These are phyloP conservation scores for Phycodurus eques DNA, from an alignment of 2,113 vertebrate genomes.

Conservation along the genomic window DNA sequence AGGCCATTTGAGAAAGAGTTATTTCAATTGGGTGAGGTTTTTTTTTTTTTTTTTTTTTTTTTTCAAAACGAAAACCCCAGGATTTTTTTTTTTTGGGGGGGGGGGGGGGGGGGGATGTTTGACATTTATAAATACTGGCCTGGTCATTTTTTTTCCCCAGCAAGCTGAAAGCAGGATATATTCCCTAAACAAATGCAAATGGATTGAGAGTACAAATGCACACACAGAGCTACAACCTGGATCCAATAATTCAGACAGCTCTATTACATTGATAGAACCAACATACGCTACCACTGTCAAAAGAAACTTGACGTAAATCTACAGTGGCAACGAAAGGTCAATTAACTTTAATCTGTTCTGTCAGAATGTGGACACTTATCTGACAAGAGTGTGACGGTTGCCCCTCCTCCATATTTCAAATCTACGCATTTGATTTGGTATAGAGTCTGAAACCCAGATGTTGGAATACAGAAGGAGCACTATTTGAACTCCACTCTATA, in stretches of 20 bases:
- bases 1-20: slow-evolving; percentile 57
- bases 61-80: slow-evolving; percentile 32
- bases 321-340: neutral
- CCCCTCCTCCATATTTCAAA: neutral
- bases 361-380: slow-evolving; percentile 1
- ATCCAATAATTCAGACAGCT: slow-evolving; percentile 5
- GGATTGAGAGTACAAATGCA: neutral
- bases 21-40: slow-evolving; percentile 55
- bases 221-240: neutral
- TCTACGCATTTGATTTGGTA: slow-evolving; percentile 1
- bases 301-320: neutral
- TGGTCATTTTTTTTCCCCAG: slow-evolving; percentile 48
- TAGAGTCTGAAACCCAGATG: neutral
- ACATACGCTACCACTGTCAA: slow-evolving; percentile 1
- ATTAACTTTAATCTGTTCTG: slow-evolving; percentile 6
- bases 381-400: neutral
- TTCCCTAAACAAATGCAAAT: neutral
- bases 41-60: slow-evolving; percentile 14
- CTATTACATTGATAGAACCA: neutral
- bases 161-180: neutral
- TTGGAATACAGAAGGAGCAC: neutral
- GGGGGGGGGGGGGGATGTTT: slow-evolving; percentile 44
- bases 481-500: neutral
- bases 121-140: slow-evolving; percentile 69
- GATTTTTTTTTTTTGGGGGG: slow-evolving; percentile 8